Conservation (phyloP, 2,888 invertebrate genomes). For the Escarpia spicata region DNA sequence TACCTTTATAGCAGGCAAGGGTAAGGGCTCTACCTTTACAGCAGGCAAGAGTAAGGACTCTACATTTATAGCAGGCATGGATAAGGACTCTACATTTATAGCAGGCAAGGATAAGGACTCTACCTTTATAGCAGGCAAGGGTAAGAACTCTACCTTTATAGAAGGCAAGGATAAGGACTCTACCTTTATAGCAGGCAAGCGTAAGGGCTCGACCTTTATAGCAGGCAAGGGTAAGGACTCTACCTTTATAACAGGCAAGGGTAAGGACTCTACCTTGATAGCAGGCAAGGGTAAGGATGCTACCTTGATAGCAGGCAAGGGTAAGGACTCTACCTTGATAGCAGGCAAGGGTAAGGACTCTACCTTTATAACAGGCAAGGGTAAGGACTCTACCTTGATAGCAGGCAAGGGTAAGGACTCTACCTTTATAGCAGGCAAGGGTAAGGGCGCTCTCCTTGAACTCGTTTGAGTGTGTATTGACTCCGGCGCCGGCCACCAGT, state of each 20-base stretch:
- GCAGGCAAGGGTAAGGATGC: no score
- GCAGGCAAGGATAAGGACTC: no score
- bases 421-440: constrained; percentile 89
- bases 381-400: background rate
- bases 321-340: background rate
- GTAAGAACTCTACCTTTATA: no score
- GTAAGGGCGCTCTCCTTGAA: constrained; percentile 98
- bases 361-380: background rate
- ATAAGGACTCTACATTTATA: no score
- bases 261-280: background rate
- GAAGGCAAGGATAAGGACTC: background rate
- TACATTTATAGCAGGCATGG: no score
- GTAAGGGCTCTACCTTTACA: no score
- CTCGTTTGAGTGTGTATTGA: constrained; percentile 98
- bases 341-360: background rate
- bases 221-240: background rate
- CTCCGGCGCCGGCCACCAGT: constrained; percentile 92
- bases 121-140: no score
- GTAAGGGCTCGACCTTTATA: background rate
- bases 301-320: no score
- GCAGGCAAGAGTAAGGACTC: no score
- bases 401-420: background rate
- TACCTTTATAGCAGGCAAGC: constrained; percentile 13
- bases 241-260: background rate
- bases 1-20: no score